Conservation (phyloP, 2,113 vertebrate species). For the Gavia stellata region DNA sequence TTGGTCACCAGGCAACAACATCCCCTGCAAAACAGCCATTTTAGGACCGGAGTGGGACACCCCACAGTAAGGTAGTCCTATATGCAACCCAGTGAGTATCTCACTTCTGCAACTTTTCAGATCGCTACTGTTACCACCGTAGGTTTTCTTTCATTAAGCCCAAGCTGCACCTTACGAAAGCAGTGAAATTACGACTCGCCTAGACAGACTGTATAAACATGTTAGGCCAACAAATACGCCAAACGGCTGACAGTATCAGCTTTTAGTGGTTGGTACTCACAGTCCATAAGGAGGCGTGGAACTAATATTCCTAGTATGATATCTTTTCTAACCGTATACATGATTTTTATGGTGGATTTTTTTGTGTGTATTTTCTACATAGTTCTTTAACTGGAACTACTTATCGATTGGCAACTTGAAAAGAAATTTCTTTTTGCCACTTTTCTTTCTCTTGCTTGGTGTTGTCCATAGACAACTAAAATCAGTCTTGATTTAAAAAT, state of each 20-base stretch:
- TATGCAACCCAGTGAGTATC: background rate
- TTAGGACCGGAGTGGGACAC: slow-evolving; percentile 58
- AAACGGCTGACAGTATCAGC: background rate
- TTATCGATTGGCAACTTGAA: background rate
- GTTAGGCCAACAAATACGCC: background rate
- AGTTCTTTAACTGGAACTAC: background rate
- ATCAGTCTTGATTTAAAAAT: background rate
- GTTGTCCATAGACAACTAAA: background rate
- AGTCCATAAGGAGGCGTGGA: background rate
- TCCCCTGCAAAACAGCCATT: slow-evolving; percentile 71
- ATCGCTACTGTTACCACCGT: background rate
- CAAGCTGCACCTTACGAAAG: background rate
- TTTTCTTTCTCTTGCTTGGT: background rate
- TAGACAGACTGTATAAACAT: background rate
- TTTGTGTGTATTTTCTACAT: background rate
- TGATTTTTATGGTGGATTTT: background rate
- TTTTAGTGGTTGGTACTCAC: background rate
- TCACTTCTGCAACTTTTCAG: background rate
- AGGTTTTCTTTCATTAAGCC: background rate
- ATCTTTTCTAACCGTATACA: background rate
- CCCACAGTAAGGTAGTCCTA: background rate
- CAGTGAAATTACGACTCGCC: background rate
- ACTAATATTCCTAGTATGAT: background rate
- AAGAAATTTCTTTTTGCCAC: background rate
- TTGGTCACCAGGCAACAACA: slow-evolving; percentile 76